phyloP scores from a whole-genome alignment of 2,797 vertebrate species.

The Gallirallus australis region DNA sequence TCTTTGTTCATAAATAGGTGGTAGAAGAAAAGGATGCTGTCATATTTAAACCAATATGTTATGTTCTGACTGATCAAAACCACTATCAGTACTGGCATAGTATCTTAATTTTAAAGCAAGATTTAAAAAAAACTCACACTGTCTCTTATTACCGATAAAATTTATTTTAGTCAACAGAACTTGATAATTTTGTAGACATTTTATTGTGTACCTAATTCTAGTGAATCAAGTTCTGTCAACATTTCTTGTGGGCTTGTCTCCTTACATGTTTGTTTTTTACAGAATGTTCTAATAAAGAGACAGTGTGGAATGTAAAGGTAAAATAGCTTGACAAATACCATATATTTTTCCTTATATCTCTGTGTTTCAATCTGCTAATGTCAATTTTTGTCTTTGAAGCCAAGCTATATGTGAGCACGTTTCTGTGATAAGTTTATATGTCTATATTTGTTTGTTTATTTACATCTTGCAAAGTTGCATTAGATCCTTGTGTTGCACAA shows the following conservation, averaged over 20 bases:
- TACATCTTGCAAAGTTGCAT: not conserved
- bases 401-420: conserved; percentile 44
- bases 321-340: not conserved
- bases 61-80: not conserved
- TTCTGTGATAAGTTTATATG: conserved; percentile 12
- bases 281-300: not conserved
- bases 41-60: not conserved
- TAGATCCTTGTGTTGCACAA: not conserved
- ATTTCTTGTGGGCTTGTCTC: not conserved
- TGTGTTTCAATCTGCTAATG: conserved; percentile 36
- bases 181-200: not conserved
- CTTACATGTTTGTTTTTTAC: not conserved
- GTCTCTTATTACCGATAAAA: not conserved
- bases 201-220: not conserved
- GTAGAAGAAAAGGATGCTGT: not conserved
- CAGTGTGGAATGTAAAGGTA: not conserved
- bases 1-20: not conserved
- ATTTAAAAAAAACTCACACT: not conserved
- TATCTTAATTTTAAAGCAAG: not conserved
- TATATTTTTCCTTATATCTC: conserved; percentile 23
- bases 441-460: conserved; percentile 38
- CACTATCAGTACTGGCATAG: not conserved
- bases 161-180: not conserved
- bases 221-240: not conserved
- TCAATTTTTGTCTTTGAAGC: conserved; percentile 2